These are phyloP conservation scores for Chloroceryle aenea DNA, from an alignment of 2,113 vertebrate species.

Conservation along the genomic window DNA sequence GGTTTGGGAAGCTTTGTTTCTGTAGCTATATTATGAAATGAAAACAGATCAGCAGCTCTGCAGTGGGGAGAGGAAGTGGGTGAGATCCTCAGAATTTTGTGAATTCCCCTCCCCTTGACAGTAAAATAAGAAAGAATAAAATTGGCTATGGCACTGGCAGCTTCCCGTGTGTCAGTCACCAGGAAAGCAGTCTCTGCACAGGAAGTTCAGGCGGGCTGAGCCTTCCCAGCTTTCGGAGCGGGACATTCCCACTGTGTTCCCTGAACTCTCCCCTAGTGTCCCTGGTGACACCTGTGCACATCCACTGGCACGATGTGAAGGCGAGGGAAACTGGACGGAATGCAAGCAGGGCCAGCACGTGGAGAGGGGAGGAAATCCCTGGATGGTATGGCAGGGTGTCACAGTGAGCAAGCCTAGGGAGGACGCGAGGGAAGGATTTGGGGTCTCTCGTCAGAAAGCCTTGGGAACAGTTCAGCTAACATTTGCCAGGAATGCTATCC, in stretches of 20 bases:
- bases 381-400: no score
- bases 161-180: neutral
- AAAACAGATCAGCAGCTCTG: neutral
- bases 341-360: neutral
- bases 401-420: neutral
- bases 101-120: neutral
- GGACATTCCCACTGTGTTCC: neutral
- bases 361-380: no score
- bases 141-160: neutral
- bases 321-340: neutral
- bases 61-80: neutral
- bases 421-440: neutral
- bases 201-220: neutral
- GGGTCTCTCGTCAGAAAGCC: neutral
- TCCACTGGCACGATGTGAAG: neutral
- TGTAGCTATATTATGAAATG: neutral
- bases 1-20: neutral
- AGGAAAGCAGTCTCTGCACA: neutral
- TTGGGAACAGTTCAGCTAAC: neutral
- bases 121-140: conserved; percentile 26
- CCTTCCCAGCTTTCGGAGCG: neutral
- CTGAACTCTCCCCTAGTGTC: neutral
- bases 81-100: neutral
- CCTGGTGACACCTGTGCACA: neutral
- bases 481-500: neutral